Evolutionary conservation across 2,888 invertebrate genomes (phyloP), one percentile per base, ranked within the genome.

Genomic region (Euproctis similis): DNA sequence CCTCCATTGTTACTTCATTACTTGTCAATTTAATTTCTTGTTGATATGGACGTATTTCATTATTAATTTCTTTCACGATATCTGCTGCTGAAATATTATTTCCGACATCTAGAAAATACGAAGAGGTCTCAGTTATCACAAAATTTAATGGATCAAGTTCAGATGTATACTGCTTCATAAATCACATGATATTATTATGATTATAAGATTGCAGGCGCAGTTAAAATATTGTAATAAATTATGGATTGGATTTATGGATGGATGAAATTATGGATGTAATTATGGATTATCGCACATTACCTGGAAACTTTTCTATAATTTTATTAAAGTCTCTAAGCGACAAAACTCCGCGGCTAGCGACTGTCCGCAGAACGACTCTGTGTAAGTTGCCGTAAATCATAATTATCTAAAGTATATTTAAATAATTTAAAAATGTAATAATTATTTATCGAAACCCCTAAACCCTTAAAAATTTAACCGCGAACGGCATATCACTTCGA

Each of bases 301-400:
- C 71, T 31, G 47, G 31, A 40, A 50, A 56, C 7, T 47, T 44
- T 10, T 52, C 39, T 9, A 77, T 16, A 28, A 58, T 33, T 39
- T 50, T 39, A 26, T 63, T 43, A 6, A 64, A 53, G 38, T 80
- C 71, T n/a, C 36, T 20, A 4, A 72, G 16, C 3, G 69, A 39
- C 26, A 82, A 34, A n/a, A 75, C 76, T 13, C 82, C 81, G 12
- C 63, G 65, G 38, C 73, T 71, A 5, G 75, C 73, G 5, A 81
- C 41, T 7, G 75, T 63, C 36, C 78, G 56, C 5, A 84, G 43
- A 24, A 82, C 46, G 44, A 62, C 75, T 35, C 73, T 60, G 36
- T 81, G 80, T 6, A 60, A 29, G 10, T 44, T 48, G 12, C 61
- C 62, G 50, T 80, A 80, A 24, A 33, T 31, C 78, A 77, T 23